Base-by-base conservation (phyloP, 2,113 vertebrate species). In the Myotis brandtii region DNA sequence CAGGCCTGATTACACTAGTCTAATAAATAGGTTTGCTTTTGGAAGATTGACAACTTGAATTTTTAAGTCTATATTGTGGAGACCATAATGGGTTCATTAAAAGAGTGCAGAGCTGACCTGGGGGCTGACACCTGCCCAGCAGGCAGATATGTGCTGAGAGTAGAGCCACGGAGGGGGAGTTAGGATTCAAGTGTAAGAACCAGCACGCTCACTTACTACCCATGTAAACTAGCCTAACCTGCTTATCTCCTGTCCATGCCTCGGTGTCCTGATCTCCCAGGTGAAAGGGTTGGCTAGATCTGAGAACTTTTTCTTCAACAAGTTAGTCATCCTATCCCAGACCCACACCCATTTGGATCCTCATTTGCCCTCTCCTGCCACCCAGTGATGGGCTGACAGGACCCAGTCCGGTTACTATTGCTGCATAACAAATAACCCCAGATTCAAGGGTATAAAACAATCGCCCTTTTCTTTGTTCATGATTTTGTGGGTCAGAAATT, bases 131-230 rank as follows among this genome's bases (percentile, higher is more conserved):
- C 27, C 2, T 12, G 79, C 66, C 69, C 9, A 2, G 0, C 0
- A 0, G 8, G 46, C 4, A 4, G 14, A 32, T 3, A 1, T 0
- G 2, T 0, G 25, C 69, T 5, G 59, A 32, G n/a, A 9, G 0
- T 2, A 9, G 23, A 70, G 43, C 30, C 73, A 16, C 0, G 25
- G 59, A 12, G 2, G 1, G 7, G 11, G 8, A 13, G 64, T 0
- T 21, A 10, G 10, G 32, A 2, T 13, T 50, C n/a, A 16, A 13
- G n/a, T 8, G 4, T 52, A 73, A 43, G 70, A n/a, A n/a, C n/a
- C 14, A 16, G 59, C 9, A 4, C 13, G 1, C 10, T 13, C 37
- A 1, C 75, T 16, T 2, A 21, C 30, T 2, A 9, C 13, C 8
- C 32, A 0, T 3, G 7, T 1, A 20, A 21, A 30, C 12, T 1